Evolutionary conservation across 2,797 vertebrate genomes (phyloP), one percentile per base, ranked within the genome.

Genomic region (Eulemur mongoz): DNA sequence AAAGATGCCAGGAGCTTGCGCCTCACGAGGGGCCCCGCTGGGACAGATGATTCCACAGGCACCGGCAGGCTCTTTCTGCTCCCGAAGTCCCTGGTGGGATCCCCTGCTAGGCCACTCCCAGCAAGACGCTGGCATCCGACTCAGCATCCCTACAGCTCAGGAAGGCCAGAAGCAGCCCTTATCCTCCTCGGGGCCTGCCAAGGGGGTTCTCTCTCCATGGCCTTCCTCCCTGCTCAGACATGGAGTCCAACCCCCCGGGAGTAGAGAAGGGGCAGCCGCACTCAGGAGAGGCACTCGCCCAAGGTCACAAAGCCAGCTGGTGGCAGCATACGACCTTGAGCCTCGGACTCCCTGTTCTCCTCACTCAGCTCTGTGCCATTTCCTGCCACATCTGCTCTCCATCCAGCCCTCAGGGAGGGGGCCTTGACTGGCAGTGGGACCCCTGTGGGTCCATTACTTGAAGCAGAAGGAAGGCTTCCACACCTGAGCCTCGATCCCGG

Each of bases 401-500:
- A 65, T 54, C 85, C 7, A 0, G 35, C 93, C 95, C 85, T 80
- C 25, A 1, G 50, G 93, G 87, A 86, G 86, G 94, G 83, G 80
- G 43, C 82, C 86, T 78, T 11, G 22, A 81, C 76, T 6, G 40
- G 92, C 4, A 38, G 92, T 10, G 83, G 79, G 93, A 94, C 85
- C 92, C 97, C 35, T 23, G 11, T 2, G 72, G 94, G 73, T 40
- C 85, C 32, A 0, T 95, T 98, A 99, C 96, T 99, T 99, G 98
- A 98, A 99, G 97, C 99, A 99, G 97, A 99, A 99, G 98, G 99
- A 99, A 97, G 99, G 99, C 98, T 99, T 99, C 99, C 99, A 99
- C 99, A 99, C 99, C 99, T 99, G 99, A 22, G 99, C 98, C 98
- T 99, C 98, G 81, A 99, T 99, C 91, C 99, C 99, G 12, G 99